Conservation (phyloP, 2,797 vertebrate genomes). For the Morelia viridis region DNA sequence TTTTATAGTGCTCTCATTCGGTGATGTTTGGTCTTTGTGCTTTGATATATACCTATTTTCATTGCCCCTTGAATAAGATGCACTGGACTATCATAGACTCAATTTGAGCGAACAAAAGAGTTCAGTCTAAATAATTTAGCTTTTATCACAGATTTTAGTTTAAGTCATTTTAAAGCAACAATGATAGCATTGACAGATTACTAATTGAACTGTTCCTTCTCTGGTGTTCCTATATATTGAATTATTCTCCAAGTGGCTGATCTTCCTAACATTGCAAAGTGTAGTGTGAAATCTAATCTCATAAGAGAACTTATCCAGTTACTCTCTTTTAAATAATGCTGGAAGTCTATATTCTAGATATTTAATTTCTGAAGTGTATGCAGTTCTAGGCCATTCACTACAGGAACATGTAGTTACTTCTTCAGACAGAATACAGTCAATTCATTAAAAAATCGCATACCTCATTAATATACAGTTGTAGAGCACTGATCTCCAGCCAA, state of each 20-base stretch:
- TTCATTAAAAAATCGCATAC: neutral
- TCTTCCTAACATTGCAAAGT: neutral
- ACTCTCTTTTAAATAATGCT: neutral
- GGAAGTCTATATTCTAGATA: neutral
- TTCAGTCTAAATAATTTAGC: neutral
- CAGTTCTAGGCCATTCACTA: neutral
- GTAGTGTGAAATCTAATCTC: neutral
- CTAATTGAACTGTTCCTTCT: neutral
- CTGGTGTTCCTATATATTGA: neutral
- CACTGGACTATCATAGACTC: neutral
- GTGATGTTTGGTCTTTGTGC: neutral
- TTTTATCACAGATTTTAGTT: neutral
- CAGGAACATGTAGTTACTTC: conserved; percentile 17
- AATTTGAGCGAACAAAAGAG: too few species aligned
- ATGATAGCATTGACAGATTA: neutral
- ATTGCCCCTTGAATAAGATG: neutral
- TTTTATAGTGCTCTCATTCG: neutral
- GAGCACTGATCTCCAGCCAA: conserved; percentile 40
- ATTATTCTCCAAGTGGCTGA: neutral
- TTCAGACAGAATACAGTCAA: conserved; percentile 38
- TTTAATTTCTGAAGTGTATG: neutral
- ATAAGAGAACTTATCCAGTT: neutral
- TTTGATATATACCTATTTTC: neutral
- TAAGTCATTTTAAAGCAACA: neutral
- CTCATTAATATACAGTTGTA: conserved; percentile 27